Percentiles rank a stretch among this genome's conserved stretches.
These are phyloP conservation scores for Corvus hawaiiensis DNA, from an alignment of 2,113 vertebrate genomes.

Conservation along the genomic window DNA sequence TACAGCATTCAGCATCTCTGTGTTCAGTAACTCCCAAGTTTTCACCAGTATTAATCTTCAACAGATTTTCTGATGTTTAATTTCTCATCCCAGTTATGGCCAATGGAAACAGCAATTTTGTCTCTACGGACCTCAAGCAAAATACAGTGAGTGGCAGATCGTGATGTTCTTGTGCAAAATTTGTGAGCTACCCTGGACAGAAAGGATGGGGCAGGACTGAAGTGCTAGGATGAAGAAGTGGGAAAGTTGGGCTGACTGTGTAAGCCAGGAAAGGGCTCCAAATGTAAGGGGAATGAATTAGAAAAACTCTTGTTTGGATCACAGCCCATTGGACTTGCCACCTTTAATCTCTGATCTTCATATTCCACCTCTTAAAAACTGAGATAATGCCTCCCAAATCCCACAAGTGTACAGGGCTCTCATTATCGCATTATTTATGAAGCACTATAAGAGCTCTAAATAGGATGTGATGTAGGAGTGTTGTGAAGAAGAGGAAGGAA, in stretches of 20 bases:
- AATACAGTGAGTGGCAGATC: not conserved
- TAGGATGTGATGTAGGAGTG: constrained; percentile 14
- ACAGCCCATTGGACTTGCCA: not conserved
- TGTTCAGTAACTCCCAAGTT: not conserved
- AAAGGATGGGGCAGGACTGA: not conserved
- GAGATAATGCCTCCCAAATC: constrained; percentile 18
- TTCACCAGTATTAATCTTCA: not conserved
- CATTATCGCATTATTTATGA: constrained; percentile 4
- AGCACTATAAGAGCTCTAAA: not conserved
- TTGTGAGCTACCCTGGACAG: not conserved
- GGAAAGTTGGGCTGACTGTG: not conserved
- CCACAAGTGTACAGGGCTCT: not conserved
- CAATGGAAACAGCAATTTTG: not conserved
- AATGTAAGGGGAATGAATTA: not conserved
- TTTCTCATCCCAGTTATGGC: not conserved
- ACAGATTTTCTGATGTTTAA: not conserved
- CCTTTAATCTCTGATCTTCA: not conserved
- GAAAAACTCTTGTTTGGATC: not conserved
- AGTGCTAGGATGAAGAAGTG: not conserved
- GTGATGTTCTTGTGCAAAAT: not conserved
- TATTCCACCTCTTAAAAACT: not conserved
- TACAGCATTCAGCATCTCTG: not conserved
- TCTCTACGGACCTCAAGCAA: not conserved
- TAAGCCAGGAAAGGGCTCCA: not conserved
- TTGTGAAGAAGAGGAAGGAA: constrained; percentile 41